Percentiles rank a stretch among this genome's conserved stretches.
Conservation (phyloP, 1,140 invertebrate species). For the Leptopilina boulardi region DNA sequence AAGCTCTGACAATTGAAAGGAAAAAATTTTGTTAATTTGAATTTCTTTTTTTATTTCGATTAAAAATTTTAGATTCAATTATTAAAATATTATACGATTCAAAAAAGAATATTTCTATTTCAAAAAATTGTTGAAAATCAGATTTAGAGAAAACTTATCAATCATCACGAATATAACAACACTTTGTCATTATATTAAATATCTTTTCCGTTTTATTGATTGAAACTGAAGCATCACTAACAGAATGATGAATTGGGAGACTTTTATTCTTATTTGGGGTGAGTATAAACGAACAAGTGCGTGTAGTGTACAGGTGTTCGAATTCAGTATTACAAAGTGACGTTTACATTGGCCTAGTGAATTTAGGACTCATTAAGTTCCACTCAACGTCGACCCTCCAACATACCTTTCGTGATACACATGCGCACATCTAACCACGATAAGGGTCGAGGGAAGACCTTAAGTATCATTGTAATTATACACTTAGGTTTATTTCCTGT, state of each 20-base stretch:
- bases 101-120: no score
- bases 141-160: background rate
- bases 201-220: background rate
- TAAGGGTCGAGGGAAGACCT: conserved; percentile 59
- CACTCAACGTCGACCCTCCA: conserved; percentile 55
- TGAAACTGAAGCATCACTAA: background rate
- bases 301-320: conserved; percentile 52
- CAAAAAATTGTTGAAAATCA: no score
- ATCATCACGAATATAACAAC: background rate
- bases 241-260: conserved; percentile 29
- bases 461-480: conserved; percentile 76
- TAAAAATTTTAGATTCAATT: no score
- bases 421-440: conserved; percentile 51
- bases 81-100: no score
- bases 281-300: background rate
- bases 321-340: conserved; percentile 50
- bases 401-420: conserved; percentile 40
- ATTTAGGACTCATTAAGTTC: conserved; percentile 70
- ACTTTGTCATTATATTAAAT: background rate
- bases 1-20: background rate
- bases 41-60: no score
- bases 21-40: no score
- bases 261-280: background rate
- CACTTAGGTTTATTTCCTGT: conserved; percentile 76
- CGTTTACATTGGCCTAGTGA: conserved; percentile 50